phyloP scores from a whole-genome alignment of 2,888 invertebrate species.

The Sialis lutaria region DNA sequence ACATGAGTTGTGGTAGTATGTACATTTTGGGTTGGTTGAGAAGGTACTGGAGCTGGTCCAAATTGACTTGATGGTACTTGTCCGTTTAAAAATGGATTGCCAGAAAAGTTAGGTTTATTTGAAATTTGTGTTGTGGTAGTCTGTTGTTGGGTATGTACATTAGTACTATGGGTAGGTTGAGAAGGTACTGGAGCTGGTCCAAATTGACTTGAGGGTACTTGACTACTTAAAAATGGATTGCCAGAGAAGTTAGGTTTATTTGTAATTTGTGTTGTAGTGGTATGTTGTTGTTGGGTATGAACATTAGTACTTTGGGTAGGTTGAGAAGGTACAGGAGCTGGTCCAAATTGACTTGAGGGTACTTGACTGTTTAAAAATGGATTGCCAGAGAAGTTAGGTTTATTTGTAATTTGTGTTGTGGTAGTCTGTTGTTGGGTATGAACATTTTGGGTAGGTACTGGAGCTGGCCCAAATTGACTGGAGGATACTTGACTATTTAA shows the following conservation, averaged over 20 bases:
- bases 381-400: not conserved
- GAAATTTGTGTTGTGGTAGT: too few relatives aligned
- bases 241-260: constrained; percentile 2
- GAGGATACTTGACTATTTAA: too few relatives aligned
- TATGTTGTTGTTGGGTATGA: too few relatives aligned
- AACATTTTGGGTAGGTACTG: too few relatives aligned
- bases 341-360: not conserved
- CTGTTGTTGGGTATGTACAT: not conserved
- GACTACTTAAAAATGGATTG: constrained; percentile 19
- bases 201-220: not conserved
- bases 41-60: constrained; percentile 1
- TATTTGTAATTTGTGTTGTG: too few relatives aligned
- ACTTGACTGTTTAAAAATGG: constrained; percentile 3
- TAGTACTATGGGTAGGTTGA: constrained; percentile 9
- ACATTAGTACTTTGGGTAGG: too few relatives aligned
- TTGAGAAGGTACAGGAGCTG: not conserved
- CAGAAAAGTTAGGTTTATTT: not conserved
- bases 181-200: constrained; percentile 1
- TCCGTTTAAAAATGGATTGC: constrained; percentile 1
- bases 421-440: too few relatives aligned
- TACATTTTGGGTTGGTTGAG: not conserved
- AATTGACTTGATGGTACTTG: constrained; percentile 1
- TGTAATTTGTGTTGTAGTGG: too few relatives aligned
- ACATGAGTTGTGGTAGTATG: not conserved
- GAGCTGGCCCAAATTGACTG: too few relatives aligned